Evolutionary conservation across 2,113 vertebrate species (phyloP), one percentile per base, ranked within the genome.

Genomic region (Odontesthes bonariensis): DNA sequence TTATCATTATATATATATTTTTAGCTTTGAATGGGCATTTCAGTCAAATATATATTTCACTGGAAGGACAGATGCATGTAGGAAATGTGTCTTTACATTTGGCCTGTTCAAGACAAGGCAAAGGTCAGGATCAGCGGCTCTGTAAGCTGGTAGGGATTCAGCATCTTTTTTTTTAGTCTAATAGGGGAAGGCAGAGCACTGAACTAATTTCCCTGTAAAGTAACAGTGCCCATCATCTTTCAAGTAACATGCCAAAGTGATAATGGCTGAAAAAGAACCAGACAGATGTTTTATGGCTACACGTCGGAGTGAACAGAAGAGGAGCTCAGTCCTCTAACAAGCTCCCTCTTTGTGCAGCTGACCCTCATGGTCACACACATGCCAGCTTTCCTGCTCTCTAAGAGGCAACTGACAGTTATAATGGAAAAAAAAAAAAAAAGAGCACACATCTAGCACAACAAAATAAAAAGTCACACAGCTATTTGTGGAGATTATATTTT

Each of bases 321-420:
- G 44, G 14, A 63, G 74, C 51, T 52, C n/a, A 0, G 75, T 77
- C 84, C 77, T 69, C 23, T 56, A 86, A 89, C 89, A 91, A 77
- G 65, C 67, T 58, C 20, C 11, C 23, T 81, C 88, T 89, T 91
- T 91, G 87, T 89, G 67, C 61, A 47, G 42, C 46, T 27, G 59
- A 57, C 76, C 10, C 49, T 9, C 62, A 17, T 79, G 86, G 85
- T 90, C 91, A 57, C 73, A 72, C 61, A 51, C 53, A 55, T 27
- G 8, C 32, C 55, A 44, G 86, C 61, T 69, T 84, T 80, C 84
- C 86, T 87, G 90, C 86, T 86, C 86, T 79, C 73, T 79, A 72
- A 65, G 79, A 83, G 86, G 27, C 56, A 59, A 79, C 72, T 63
- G 82, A 78, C 80, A 68, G 78, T 73, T 79, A n/a, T 70, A 79